These are phyloP conservation scores for Parnassius orleans DNA, from an alignment of 2,888 invertebrate species.

Conservation along the genomic window DNA sequence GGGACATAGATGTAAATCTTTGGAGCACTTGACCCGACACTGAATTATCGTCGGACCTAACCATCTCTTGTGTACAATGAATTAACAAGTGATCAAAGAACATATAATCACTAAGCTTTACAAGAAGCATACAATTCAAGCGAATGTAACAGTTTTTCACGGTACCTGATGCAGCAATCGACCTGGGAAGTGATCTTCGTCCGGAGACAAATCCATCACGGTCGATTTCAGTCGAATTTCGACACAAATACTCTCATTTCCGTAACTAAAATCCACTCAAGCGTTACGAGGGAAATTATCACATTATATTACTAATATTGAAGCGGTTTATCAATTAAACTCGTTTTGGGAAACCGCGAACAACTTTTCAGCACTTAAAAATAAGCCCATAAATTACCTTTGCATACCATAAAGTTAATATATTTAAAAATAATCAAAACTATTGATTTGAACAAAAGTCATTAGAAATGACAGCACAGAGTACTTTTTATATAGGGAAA, in stretches of 20 bases:
- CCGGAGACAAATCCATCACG: conserved; percentile 86
- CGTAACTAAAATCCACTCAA: conserved; percentile 53
- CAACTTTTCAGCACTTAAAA: neutral
- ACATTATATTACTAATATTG: conserved; percentile 17
- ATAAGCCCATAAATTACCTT: neutral
- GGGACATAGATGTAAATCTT: no score
- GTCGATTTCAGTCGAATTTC: conserved; percentile 34
- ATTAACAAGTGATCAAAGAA: no score
- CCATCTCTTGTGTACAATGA: no score
- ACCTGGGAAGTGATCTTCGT: conserved; percentile 90
- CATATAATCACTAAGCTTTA: no score
- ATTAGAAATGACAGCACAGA: conserved; percentile 6
- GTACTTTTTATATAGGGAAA: no score
- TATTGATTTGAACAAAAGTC: conserved; percentile 29
- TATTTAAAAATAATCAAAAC: conserved; percentile 15
- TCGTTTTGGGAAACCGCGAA: neutral
- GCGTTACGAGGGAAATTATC: conserved; percentile 50
- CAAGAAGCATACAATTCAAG: neutral
- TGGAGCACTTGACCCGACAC: no score
- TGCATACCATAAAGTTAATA: conserved; percentile 2
- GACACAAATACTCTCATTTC: conserved; percentile 53
- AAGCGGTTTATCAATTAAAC: conserved; percentile 7
- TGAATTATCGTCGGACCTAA: no score
- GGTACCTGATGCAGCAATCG: conserved; percentile 87
- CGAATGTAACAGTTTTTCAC: neutral